Evolutionary conservation across 2,888 invertebrate species (phyloP), one percentile per base, ranked within the genome.

Genomic region (Acanthosepion pharaonis): DNA sequence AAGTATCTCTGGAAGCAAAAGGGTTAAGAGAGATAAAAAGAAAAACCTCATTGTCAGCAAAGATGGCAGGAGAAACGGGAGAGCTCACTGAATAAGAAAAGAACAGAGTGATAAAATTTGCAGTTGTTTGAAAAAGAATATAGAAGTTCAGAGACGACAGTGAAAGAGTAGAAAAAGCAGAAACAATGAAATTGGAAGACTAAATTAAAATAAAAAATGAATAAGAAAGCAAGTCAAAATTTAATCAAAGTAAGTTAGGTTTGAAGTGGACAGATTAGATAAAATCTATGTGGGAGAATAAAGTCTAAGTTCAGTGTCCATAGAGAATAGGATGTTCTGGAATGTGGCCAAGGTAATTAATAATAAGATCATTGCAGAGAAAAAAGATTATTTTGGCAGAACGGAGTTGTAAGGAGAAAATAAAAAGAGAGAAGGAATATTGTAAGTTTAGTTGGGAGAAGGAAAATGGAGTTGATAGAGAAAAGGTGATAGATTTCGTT

Each of bases 331-430:
- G 28, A n/a, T 28, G 28, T 78, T n/a, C 78, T 78, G 78, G 78
- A 78, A 78, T 28, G 78, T 78, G 78, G 78, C 78, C 78, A 78
- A 78, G 78, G 78, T 78, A 78, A 78, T 78, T 78, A 78, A 78
- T 78, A 78, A 78, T 11, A 1, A 78, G 78, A 78, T 78, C 78
- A 28, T 78, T 25, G 51, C 23, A 3, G 51, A 92, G 33, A 92
- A 92, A 42, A 25, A 92, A 92, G 92, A 92, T 48, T 48, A 42
- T 48, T 48, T 48, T 23, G 48, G 25, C 20, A 92, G 92, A 33
- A 48, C 42, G 23, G 9, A 48, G 51, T 23, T 25, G 25, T 49
- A 49, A 92, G 28, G 28, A 49, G 49, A 92, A 25, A 42, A 49
- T 8, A 92, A 1, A 20, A 42, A 42, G 9, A 48, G 3, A 8